Evolutionary conservation across 1,140 invertebrate genomes (phyloP).

Genomic region (Adelges cooleyi): DNA sequence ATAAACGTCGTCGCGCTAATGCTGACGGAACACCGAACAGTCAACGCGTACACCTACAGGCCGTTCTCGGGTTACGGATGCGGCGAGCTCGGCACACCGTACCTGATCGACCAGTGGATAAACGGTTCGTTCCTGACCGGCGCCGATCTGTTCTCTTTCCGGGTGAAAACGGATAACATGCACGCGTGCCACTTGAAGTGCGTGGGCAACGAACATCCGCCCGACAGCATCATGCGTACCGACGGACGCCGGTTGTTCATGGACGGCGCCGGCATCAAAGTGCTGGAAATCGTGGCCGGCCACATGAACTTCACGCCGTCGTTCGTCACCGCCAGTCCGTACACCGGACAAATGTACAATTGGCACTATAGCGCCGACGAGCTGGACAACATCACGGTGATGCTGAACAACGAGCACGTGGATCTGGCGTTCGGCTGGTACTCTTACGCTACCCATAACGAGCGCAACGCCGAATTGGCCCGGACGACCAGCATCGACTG

Average conservation of each 20-base stretch:
- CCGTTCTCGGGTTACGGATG: not conserved
- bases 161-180: conserved; percentile 14
- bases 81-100: not conserved
- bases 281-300: conserved; percentile 24
- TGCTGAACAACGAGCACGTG: not conserved
- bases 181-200: conserved; percentile 17
- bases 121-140: not conserved
- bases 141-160: not conserved
- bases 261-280: conserved; percentile 25
- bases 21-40: not conserved
- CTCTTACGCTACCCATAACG: conserved; percentile 25
- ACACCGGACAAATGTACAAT: not conserved
- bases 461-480: conserved; percentile 1
- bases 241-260: not conserved
- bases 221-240: conserved; percentile 13
- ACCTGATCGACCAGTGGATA: not conserved
- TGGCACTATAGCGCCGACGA: conserved; percentile 25
- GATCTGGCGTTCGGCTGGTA: conserved; percentile 32
- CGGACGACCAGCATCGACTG: conserved; percentile 31
- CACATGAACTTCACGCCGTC: conserved; percentile 29
- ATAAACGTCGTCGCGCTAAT: not conserved
- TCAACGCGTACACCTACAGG: not conserved
- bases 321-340: not conserved
- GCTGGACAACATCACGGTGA: conserved; percentile 10
- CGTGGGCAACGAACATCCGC: conserved; percentile 27